phyloP scores from a whole-genome alignment of 1,140 invertebrate genomes.

The Armadillidium nasatum region DNA sequence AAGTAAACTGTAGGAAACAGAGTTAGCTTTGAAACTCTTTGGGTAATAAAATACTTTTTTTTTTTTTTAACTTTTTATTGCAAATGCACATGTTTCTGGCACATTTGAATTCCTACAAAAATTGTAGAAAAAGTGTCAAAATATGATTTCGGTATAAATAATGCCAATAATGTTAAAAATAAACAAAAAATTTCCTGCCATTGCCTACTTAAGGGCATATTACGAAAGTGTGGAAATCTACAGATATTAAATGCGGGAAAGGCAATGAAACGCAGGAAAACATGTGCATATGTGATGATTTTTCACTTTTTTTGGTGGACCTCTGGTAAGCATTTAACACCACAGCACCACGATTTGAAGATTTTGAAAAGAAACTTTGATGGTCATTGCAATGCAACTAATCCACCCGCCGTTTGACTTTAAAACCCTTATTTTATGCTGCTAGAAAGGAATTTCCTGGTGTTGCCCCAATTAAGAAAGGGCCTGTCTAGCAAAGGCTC shows the following conservation, averaged over 20 bases:
- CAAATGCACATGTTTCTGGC: conserved; percentile 11
- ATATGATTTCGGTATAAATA: neutral
- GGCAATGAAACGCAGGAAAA: conserved; percentile 3
- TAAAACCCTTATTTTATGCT: neutral
- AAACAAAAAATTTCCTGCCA: conserved; percentile 1
- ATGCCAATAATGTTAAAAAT: neutral
- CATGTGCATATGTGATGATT: conserved; percentile 7
- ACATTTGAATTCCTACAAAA: conserved; percentile 8
- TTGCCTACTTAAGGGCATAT: conserved; percentile 9
- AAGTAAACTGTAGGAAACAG: no score
- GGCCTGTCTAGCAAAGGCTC: neutral
- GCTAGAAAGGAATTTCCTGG: conserved; percentile 7
- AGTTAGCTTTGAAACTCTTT: no score
- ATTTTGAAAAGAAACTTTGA: neutral
- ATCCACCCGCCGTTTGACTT: neutral
- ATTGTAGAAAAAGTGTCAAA: conserved; percentile 13
- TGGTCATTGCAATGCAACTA: conserved; percentile 4
- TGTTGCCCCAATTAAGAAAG: conserved; percentile 2
- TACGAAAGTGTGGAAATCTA: neutral
- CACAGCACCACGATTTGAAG: neutral
- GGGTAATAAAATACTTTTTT: no score
- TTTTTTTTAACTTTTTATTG: neutral
- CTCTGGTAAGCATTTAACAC: neutral
- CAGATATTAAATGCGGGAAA: neutral
- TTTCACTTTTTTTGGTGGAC: conserved; percentile 10